Conservation (phyloP, 2,888 invertebrate species). For the Penaeus monodon region DNA sequence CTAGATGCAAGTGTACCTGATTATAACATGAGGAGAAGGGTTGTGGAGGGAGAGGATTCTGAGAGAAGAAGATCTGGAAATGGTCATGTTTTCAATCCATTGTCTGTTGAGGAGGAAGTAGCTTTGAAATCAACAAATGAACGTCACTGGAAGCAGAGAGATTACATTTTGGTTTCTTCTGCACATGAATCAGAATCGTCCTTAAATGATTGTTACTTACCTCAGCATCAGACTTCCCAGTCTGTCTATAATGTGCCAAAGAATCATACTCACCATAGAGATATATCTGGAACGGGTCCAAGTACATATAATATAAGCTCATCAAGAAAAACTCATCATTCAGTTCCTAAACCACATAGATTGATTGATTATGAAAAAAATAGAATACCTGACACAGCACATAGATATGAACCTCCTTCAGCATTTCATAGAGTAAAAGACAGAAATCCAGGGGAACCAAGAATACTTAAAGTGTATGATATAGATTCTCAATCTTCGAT, state of each 20-base stretch:
- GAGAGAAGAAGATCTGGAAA: constrained; percentile 11
- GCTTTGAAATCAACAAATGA: constrained; percentile 1
- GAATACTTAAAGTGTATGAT: background rate
- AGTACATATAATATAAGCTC: background rate
- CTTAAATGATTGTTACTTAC: background rate
- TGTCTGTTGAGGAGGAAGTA: background rate
- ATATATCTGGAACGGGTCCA: background rate
- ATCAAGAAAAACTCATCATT: background rate
- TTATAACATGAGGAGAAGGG: constrained; percentile 1
- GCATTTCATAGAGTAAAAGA: constrained; percentile 17
- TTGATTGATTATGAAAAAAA: constrained; percentile 17
- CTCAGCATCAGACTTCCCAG: constrained; percentile 4
- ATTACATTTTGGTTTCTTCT: background rate
- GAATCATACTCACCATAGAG: constrained; percentile 9
- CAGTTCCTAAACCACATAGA: constrained; percentile 9
- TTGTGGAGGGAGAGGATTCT: background rate
- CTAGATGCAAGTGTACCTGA: constrained; percentile 3
- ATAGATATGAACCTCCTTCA: background rate
- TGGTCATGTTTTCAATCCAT: background rate
- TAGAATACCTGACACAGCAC: background rate
- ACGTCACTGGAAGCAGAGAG: constrained; percentile 7
- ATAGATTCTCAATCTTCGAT: background rate
- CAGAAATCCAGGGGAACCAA: constrained; percentile 3
- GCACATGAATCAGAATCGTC: constrained; percentile 6
- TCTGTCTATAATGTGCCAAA: constrained; percentile 15